Evolutionary conservation across 2,797 vertebrate genomes (phyloP).

Genomic region (Kryptopterus vitreolus): DNA sequence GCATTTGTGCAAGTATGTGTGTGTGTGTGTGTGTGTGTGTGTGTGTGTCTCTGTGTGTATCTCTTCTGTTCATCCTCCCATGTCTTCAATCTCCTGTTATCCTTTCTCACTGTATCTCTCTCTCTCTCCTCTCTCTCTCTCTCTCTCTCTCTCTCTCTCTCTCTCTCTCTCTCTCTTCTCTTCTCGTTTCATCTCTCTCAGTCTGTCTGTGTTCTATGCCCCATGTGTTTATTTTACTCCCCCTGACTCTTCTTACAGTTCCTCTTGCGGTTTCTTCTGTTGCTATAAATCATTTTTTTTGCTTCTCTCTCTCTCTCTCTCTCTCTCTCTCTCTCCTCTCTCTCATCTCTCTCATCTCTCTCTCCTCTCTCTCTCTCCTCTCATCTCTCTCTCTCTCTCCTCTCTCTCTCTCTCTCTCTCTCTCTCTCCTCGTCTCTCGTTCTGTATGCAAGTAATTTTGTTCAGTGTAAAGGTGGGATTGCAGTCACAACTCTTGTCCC

Average conservation of each 20-base stretch:
- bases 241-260: background rate
- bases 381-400: background rate
- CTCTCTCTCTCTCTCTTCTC: background rate
- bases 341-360: no score
- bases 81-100: conserved; percentile 46
- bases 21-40: conserved; percentile 6
- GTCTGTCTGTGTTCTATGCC: background rate
- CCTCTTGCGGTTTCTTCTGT: conserved; percentile 47
- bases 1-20: background rate
- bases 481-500: background rate
- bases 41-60: background rate
- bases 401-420: background rate
- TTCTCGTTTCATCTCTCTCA: no score
- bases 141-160: background rate
- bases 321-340: background rate
- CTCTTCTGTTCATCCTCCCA: background rate
- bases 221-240: background rate
- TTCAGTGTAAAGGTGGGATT: no score
- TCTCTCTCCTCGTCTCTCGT: background rate
- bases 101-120: background rate
- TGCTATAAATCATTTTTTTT: background rate
- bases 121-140: background rate
- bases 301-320: background rate
- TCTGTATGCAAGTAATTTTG: conserved; percentile 1
- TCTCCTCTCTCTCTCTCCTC: background rate